Conservation (phyloP, 2,113 vertebrate species). For the Neolamprologus falcicula region DNA sequence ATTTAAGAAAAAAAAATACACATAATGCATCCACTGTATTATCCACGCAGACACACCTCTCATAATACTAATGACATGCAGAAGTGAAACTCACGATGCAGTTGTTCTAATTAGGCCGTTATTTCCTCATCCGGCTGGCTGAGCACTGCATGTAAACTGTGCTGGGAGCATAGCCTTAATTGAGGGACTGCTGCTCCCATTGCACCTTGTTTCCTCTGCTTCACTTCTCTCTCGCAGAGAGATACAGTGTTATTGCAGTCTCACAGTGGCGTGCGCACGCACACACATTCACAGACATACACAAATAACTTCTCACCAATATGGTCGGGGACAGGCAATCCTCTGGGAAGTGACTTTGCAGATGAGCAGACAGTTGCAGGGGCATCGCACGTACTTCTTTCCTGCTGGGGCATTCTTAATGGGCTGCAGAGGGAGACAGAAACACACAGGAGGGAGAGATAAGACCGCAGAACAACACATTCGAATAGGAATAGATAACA, state of each 20-base stretch:
- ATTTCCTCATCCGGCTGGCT: slow-evolving; percentile 31
- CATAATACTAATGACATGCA: background rate
- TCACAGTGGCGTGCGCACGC: background rate
- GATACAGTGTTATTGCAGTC: background rate
- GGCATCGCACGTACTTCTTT: slow-evolving; percentile 88
- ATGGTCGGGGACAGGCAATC: slow-evolving; percentile 85
- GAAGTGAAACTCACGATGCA: slow-evolving; percentile 1
- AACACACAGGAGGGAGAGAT: background rate
- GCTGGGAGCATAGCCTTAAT: slow-evolving; percentile 34
- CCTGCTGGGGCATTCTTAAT: slow-evolving; percentile 89
- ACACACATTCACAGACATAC: background rate
- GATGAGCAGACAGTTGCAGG: slow-evolving; percentile 89
- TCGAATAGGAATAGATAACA: slow-evolving; percentile 9
- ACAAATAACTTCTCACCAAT: slow-evolving; percentile 73
- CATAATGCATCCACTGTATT: background rate
- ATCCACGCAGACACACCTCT: background rate
- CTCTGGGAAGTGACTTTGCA: slow-evolving; percentile 89
- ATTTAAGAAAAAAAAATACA: background rate
- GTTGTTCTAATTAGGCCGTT: slow-evolving; percentile 32
- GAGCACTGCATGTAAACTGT: slow-evolving; percentile 22
- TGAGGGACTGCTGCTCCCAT: slow-evolving; percentile 29
- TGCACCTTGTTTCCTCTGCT: slow-evolving; percentile 34
- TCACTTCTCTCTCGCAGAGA: background rate
- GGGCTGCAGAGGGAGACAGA: slow-evolving; percentile 70
- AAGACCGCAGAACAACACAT: background rate